These are phyloP conservation scores for Psammodynastes pulverulentus DNA, from an alignment of 2,113 vertebrate species.

Conservation along the genomic window DNA sequence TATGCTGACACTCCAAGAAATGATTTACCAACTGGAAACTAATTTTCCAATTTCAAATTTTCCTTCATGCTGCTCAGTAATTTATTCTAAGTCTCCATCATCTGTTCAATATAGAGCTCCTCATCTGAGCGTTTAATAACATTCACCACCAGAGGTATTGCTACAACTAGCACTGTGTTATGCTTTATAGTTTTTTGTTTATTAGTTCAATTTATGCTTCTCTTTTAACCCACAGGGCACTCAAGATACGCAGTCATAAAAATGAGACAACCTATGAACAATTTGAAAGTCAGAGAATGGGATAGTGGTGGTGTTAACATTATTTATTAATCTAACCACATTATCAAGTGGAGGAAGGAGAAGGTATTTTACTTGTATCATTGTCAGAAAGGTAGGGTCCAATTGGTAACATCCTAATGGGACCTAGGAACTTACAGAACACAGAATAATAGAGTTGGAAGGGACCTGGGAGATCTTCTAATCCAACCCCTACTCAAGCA, in stretches of 20 bases:
- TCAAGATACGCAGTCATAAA: not conserved
- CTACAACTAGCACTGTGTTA: not conserved
- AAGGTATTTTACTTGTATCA: not conserved
- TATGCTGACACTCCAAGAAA: not conserved
- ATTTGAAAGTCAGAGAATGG: not conserved
- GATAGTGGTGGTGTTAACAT: not conserved
- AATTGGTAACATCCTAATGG: not conserved
- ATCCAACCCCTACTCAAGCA: not conserved
- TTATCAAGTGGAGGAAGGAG: not conserved
- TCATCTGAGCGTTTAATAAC: not conserved
- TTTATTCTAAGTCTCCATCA: not conserved
- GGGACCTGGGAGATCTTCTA: not conserved
- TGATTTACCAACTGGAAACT: not conserved
- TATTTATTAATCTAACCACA: not conserved
- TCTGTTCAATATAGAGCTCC: not conserved
- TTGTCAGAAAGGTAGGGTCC: not conserved
- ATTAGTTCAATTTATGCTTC: not conserved
- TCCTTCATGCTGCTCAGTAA: not conserved
- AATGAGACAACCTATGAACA: not conserved
- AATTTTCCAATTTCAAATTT: not conserved
- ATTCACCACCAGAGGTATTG: not conserved
- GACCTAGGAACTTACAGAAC: not conserved
- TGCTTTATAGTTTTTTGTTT: not conserved
- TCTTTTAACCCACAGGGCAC: not conserved
- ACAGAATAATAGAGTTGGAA: not conserved